These are phyloP conservation scores for Myxocyprinus asiaticus DNA, from an alignment of 2,113 vertebrate genomes.

Conservation along the genomic window DNA sequence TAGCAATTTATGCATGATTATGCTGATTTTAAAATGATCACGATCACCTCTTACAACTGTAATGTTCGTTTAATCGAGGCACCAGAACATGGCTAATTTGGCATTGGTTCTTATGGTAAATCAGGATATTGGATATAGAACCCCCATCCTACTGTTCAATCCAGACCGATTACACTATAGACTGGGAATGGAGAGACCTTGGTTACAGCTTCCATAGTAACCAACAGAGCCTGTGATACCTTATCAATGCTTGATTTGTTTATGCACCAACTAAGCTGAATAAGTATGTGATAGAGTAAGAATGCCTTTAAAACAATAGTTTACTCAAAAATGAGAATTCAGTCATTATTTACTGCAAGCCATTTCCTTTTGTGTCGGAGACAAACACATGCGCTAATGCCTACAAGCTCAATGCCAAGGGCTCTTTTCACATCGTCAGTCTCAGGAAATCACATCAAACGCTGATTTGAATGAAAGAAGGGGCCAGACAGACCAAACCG, in stretches of 20 bases:
- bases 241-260: no score
- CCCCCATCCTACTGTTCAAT: not conserved
- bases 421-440: constrained; percentile 49
- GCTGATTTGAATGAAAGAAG: constrained; percentile 34
- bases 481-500: not conserved
- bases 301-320: constrained; percentile 1
- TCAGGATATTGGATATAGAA: constrained; percentile 15
- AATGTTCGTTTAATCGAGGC: not conserved
- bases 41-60: constrained; percentile 14
- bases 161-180: not conserved
- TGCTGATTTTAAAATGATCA: constrained; percentile 50
- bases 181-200: not conserved
- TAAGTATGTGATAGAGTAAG: no score
- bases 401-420: constrained; percentile 46
- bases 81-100: not conserved
- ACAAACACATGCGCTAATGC: constrained; percentile 49
- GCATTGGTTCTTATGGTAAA: not conserved
- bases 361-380: constrained; percentile 32
- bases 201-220: constrained; percentile 29
- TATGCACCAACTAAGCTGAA: not conserved
- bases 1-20: constrained; percentile 22
- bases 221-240: not conserved
- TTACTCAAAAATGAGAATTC: no score
- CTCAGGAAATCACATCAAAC: constrained; percentile 46
- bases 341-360: not conserved